Evolutionary conservation across 2,113 vertebrate species (phyloP), one percentile per base, ranked within the genome.

Genomic region (Nesospiza acunhae): DNA sequence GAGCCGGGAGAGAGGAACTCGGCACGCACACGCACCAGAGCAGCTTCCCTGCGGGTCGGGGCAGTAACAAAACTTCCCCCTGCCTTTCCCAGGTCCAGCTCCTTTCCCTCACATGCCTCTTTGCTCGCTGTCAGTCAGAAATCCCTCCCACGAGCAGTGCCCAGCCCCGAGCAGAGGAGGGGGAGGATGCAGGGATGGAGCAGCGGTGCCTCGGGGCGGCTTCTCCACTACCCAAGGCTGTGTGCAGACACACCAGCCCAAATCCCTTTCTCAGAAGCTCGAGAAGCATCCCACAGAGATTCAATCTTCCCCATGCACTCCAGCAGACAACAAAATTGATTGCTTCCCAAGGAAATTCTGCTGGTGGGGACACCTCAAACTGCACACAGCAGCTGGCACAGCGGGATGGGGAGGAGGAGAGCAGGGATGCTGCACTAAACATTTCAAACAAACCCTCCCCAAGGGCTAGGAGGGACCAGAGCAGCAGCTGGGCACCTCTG

Each of bases 121-220:
- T 33, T 60, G 2, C 89, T 62, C 39, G 90, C 82, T 95, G 94
- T 95, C 87, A 92, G 91, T 8, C 95, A 78, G 79, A 96, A 84
- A 97, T 94, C 97, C 96, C 96, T 97, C 96, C 97, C 96, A 94
- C 96, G 91, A 60, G 95, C 88, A 5, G 67, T 64, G 93, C 37
- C 94, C 95, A 28, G 5, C 92, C 91, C 87, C 64, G 18, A 70
- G 6, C 24, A 87, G 93, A 70, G 93, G 90, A 92, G 93, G 94
- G 87, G 85, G 66, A 60, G 66, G 58, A 67, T 31, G 56, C 84
- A 50, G 93, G 63, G 87, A 90, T 90, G 79, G 11, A 83, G 84
- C 90, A 46, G 72, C 13, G 33, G 14, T 0, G 33, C 28, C 28
- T 2, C 3, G 11, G 84, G 58, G 37, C 42, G 73, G 35, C 15